These are phyloP conservation scores for Glyptemys insculpta DNA, from an alignment of 2,797 vertebrate genomes.

Conservation along the genomic window DNA sequence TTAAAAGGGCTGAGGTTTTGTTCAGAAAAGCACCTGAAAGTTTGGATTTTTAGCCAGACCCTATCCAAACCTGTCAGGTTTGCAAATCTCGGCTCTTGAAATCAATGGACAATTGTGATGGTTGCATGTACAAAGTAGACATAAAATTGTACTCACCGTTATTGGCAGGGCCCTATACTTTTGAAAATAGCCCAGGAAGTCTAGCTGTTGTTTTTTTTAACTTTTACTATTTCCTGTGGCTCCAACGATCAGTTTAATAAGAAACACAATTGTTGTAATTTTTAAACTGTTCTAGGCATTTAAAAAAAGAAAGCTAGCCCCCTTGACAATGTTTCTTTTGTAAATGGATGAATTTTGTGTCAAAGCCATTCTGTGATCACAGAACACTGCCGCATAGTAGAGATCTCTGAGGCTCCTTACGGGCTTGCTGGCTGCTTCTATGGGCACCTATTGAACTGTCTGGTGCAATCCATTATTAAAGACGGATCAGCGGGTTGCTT, in stretches of 20 bases:
- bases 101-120: background rate
- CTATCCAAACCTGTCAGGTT: background rate
- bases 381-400: background rate
- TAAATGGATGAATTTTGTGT: background rate
- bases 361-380: background rate
- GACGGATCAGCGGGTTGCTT: constrained; percentile 18
- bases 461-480: constrained; percentile 53
- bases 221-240: background rate
- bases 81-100: background rate
- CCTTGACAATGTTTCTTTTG: background rate
- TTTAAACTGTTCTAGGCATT: background rate
- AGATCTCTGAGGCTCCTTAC: background rate
- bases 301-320: background rate
- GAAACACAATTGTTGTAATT: fast-evolving
- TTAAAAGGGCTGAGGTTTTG: background rate
- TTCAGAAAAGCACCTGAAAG: background rate
- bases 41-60: background rate
- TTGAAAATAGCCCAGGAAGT: fast-evolving
- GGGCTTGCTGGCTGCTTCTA: constrained; percentile 16
- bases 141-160: background rate
- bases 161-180: background rate
- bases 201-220: background rate
- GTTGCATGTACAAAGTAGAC: background rate
- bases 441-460: constrained; percentile 21
- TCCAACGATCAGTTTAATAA: background rate